Conservation (phyloP, 2,113 vertebrate species). For the Xyrauchen texanus region DNA sequence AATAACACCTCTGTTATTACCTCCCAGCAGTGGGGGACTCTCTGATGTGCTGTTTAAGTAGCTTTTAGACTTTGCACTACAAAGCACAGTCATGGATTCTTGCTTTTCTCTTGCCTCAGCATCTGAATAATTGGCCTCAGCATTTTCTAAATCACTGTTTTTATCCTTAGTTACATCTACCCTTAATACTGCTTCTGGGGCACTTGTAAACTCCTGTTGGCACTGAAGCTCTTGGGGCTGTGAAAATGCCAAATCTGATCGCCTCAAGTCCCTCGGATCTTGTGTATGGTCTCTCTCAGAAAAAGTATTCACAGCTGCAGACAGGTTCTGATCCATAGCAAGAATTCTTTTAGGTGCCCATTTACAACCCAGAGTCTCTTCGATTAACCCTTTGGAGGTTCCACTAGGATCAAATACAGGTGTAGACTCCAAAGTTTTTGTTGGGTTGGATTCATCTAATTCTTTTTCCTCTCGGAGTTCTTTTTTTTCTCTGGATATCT, state of each 20-base stretch:
- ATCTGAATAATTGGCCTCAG: constrained; percentile 13
- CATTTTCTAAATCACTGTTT: constrained; percentile 36
- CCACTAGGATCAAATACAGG: constrained; percentile 40
- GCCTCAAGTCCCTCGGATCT: constrained; percentile 37
- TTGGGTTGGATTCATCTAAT: constrained; percentile 28
- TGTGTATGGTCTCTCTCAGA: no score
- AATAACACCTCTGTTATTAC: constrained; percentile 36
- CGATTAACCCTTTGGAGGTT: constrained; percentile 35
- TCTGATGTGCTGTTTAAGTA: constrained; percentile 50
- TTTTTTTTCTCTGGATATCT: constrained; percentile 21
- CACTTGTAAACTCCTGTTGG: constrained; percentile 44
- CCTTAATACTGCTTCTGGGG: constrained; percentile 54
- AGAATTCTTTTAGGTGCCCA: no score
- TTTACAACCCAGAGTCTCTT: constrained; percentile 43
- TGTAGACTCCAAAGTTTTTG: constrained; percentile 27
- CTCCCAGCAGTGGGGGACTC: constrained; percentile 41
- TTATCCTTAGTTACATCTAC: constrained; percentile 31
- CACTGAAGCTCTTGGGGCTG: constrained; percentile 49
- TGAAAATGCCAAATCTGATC: constrained; percentile 52
- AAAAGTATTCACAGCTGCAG: no score
- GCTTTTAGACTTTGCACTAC: constrained; percentile 7
- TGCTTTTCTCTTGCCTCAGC: constrained; percentile 33
- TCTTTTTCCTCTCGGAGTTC: constrained; percentile 39
- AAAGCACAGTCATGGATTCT: not conserved
- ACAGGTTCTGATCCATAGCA: not conserved